Evolutionary conservation across 2,797 vertebrate species (phyloP).

Genomic region (Typhlichthys eigenmanni): DNA sequence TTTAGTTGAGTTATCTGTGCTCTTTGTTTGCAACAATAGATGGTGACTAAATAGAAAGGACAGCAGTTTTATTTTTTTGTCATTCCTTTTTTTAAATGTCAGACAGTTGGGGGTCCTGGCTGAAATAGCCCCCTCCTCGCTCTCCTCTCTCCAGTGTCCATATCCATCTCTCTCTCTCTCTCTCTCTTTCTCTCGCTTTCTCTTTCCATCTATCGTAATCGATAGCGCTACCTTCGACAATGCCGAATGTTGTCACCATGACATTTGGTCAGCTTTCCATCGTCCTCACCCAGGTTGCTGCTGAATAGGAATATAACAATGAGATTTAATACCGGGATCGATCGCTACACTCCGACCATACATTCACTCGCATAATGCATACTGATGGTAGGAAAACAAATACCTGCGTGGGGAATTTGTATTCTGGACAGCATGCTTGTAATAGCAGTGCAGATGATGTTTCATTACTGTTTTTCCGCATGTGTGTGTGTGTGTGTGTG

Average conservation of each 20-base stretch:
- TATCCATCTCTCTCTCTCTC: neutral
- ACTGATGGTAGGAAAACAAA: constrained; percentile 70
- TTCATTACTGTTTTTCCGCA: constrained; percentile 63
- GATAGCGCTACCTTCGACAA: constrained; percentile 77
- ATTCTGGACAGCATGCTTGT: constrained; percentile 60
- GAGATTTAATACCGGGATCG: constrained; percentile 74
- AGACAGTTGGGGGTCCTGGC: constrained; percentile 63
- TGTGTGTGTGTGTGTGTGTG: constrained; percentile 30
- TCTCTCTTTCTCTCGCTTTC: constrained; percentile 11
- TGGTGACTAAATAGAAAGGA: constrained; percentile 67
- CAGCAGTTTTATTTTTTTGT: constrained; percentile 12
- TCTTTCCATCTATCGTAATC: constrained; percentile 70
- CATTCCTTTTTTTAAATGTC: constrained; percentile 71
- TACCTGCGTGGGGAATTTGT: constrained; percentile 67
- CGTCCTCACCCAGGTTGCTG: constrained; percentile 53
- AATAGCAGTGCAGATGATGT: constrained; percentile 62
- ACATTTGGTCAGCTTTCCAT: constrained; percentile 71
- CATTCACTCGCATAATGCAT: constrained; percentile 72
- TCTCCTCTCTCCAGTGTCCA: too few relatives aligned
- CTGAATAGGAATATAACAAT: constrained; percentile 73
- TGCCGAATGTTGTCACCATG: constrained; percentile 74
- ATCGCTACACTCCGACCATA: constrained; percentile 69
- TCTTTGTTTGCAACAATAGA: constrained; percentile 68
- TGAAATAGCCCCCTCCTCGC: constrained; percentile 54
- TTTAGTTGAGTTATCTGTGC: constrained; percentile 49